Percentiles rank a stretch among this genome's conserved stretches.
phyloP scores from a whole-genome alignment of 1,140 invertebrate genomes.

The Drosophila setifemur region DNA sequence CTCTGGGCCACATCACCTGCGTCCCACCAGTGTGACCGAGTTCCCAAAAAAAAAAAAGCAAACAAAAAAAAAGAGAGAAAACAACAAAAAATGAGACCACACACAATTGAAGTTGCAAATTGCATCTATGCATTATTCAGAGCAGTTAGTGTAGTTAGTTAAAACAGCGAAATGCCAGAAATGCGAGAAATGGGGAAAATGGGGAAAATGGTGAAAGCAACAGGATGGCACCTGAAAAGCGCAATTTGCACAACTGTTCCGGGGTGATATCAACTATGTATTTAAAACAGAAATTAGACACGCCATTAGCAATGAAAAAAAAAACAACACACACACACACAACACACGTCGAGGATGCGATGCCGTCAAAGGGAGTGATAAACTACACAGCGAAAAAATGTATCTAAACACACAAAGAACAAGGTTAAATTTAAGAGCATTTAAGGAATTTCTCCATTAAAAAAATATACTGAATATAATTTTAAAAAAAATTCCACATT shows the following conservation, averaged over 20 bases:
- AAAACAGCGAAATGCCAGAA: no score
- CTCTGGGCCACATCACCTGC: conserved; percentile 5
- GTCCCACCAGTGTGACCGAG: conserved; percentile 14
- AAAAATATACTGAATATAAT: no score
- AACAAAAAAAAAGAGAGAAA: neutral
- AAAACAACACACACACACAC: neutral
- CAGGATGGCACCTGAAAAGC: conserved; percentile 33
- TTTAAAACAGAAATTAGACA: conserved; percentile 77
- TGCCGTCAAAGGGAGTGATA: neutral
- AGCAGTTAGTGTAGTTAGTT: conserved; percentile 42
- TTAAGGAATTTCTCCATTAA: no score
- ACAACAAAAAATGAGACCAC: conserved; percentile 15
- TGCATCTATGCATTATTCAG: conserved; percentile 57
- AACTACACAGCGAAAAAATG: conserved; percentile 1
- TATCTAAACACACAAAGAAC: no score
- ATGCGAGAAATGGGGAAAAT: no score
- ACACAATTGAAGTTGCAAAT: conserved; percentile 40
- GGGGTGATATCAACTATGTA: conserved; percentile 69
- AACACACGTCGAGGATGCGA: conserved; percentile 1
- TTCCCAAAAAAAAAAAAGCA: conserved; percentile 20
- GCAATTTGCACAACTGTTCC: conserved; percentile 67
- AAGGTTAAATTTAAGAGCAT: no score
- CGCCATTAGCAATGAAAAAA: conserved; percentile 44
- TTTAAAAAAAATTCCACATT: no score
- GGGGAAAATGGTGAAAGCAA: no score